Percentiles rank a stretch among this genome's conserved stretches.
Evolutionary conservation across 2,888 invertebrate genomes (phyloP).

Genomic region (Ophonus ardosiacus): DNA sequence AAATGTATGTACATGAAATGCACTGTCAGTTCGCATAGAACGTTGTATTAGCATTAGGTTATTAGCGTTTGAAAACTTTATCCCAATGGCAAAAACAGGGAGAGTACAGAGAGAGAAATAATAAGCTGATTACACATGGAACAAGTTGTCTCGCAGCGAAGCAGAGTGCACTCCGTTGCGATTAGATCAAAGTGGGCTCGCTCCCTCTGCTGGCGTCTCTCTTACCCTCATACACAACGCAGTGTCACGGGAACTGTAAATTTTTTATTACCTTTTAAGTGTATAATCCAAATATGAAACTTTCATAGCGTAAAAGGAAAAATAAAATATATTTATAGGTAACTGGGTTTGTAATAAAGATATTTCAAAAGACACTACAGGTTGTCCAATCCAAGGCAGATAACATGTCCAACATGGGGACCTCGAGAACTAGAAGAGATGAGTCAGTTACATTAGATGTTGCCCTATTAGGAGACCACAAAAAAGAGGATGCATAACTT

Average conservation of each 20-base stretch:
- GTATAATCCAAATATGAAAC: background rate
- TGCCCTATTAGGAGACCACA: too few relatives aligned
- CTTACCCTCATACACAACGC: background rate
- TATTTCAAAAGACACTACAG: too few relatives aligned
- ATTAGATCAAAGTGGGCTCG: conserved; percentile 30
- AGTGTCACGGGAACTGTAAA: conserved; percentile 13
- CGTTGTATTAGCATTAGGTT: background rate
- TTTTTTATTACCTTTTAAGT: conserved; percentile 35
- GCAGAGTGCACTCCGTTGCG: conserved; percentile 16
- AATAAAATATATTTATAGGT: conserved; percentile 15
- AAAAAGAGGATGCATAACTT: too few relatives aligned
- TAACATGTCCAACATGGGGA: too few relatives aligned
- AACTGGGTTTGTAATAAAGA: conserved; percentile 7
- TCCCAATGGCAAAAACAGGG: conserved; percentile 5
- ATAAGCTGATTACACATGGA: conserved; percentile 49
- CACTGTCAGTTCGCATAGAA: background rate
- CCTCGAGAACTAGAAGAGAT: too few relatives aligned
- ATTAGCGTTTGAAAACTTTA: conserved; percentile 21
- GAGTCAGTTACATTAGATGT: too few relatives aligned
- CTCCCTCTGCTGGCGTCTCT: background rate
- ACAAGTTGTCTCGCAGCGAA: conserved; percentile 19
- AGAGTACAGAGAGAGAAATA: conserved; percentile 15
- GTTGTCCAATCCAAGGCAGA: too few relatives aligned
- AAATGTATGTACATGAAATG: background rate
- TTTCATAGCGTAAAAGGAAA: background rate